Conservation (phyloP, 2,113 vertebrate species). For the Pelecanoides urinatrix region DNA sequence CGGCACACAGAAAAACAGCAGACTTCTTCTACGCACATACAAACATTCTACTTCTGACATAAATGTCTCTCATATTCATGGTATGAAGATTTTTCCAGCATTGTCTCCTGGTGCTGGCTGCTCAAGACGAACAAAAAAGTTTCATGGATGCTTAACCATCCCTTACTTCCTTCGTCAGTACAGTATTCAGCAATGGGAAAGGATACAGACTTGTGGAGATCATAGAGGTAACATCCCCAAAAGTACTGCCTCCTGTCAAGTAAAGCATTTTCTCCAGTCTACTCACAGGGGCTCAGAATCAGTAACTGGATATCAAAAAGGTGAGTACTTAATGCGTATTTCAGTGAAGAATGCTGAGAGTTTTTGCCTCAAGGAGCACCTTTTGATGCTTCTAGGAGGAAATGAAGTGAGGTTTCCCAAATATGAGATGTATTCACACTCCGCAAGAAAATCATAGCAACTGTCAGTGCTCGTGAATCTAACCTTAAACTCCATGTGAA, state of each 20-base stretch:
- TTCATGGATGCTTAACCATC: neutral
- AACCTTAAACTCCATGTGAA: neutral
- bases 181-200: neutral
- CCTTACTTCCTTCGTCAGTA: neutral
- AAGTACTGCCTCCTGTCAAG: neutral
- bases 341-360: neutral
- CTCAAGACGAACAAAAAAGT: neutral
- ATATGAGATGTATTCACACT: fast-evolving
- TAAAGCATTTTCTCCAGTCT: neutral
- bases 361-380: neutral
- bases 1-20: neutral
- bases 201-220: neutral
- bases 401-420: neutral
- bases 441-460: neutral
- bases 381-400: neutral
- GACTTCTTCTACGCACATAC: neutral
- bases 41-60: neutral
- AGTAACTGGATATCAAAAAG: neutral
- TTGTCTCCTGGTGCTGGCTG: neutral
- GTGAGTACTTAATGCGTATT: neutral
- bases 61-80: neutral
- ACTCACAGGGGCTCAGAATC: neutral
- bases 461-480: neutral
- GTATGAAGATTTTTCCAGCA: neutral
- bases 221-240: neutral